phyloP scores from a whole-genome alignment of 2,888 invertebrate species.

The Spicauda simplicius region DNA sequence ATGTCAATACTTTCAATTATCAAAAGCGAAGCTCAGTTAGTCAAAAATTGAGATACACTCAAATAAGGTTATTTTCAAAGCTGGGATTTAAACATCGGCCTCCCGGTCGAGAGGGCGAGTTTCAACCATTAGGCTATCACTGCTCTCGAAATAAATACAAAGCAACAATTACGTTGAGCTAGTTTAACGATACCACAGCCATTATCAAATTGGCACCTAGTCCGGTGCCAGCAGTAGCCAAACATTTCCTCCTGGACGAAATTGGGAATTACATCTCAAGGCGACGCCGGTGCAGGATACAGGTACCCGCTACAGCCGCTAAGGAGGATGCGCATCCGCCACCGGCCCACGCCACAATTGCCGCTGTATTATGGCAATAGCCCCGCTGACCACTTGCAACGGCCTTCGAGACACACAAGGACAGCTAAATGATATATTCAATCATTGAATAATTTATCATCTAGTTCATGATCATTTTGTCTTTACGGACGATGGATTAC shows the following conservation, averaged over 20 bases:
- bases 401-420: conserved; percentile 36
- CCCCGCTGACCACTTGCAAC: conserved; percentile 31
- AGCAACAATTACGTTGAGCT: not conserved
- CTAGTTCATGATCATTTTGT: not conserved
- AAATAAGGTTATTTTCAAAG: no score
- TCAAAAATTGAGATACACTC: no score
- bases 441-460: not conserved
- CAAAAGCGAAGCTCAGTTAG: no score
- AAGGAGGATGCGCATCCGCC: conserved; percentile 80
- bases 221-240: conserved; percentile 3
- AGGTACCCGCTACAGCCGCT: conserved; percentile 71
- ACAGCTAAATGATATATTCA: conserved; percentile 14
- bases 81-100: no score
- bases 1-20: no score
- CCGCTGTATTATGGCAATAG: conserved; percentile 33
- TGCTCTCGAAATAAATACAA: not conserved
- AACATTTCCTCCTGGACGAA: conserved; percentile 16
- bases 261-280: conserved; percentile 34
- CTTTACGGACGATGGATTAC: no score
- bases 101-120: no score
- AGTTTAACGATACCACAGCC: not conserved
- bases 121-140: no score
- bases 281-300: conserved; percentile 54
- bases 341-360: conserved; percentile 49
- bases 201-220: conserved; percentile 3